Conservation (phyloP, 2,113 vertebrate genomes). For the Dasypus novemcinctus region DNA sequence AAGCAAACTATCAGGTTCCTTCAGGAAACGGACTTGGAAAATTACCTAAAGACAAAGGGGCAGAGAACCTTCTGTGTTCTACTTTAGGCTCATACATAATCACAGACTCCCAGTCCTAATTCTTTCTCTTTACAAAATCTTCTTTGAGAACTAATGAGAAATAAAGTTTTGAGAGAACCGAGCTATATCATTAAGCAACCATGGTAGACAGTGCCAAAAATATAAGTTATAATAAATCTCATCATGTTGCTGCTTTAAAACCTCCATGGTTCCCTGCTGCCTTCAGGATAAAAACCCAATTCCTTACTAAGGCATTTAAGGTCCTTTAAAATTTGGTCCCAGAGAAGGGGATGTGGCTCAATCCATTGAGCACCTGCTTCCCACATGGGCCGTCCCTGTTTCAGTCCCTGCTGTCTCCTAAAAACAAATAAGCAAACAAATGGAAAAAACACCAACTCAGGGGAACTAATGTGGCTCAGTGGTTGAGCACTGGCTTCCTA, state of each 20-base stretch:
- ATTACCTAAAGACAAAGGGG: not conserved
- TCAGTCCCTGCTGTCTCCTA: too few relatives aligned
- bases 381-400: too few relatives aligned
- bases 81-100: not conserved
- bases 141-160: constrained; percentile 4
- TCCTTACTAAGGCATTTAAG: not conserved
- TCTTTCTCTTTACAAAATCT: constrained; percentile 29
- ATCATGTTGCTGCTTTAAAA: not conserved
- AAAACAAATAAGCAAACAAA: too few relatives aligned
- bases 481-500: too few relatives aligned
- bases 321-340: not conserved
- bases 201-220: not conserved
- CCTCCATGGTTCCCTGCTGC: not conserved
- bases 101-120: not conserved
- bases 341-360: not conserved
- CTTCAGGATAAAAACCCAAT: not conserved
- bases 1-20: not conserved
- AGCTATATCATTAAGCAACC: not conserved
- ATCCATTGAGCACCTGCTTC: too few relatives aligned
- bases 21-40: not conserved
- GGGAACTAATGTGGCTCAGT: too few relatives aligned
- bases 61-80: not conserved
- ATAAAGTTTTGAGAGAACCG: not conserved
- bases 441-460: too few relatives aligned
- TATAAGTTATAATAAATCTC: not conserved